A percentile compares a stretch with the other conserved stretches of the same genome.
phyloP scores from a whole-genome alignment of 2,797 vertebrate genomes.

The Micrastur ruficollis region DNA sequence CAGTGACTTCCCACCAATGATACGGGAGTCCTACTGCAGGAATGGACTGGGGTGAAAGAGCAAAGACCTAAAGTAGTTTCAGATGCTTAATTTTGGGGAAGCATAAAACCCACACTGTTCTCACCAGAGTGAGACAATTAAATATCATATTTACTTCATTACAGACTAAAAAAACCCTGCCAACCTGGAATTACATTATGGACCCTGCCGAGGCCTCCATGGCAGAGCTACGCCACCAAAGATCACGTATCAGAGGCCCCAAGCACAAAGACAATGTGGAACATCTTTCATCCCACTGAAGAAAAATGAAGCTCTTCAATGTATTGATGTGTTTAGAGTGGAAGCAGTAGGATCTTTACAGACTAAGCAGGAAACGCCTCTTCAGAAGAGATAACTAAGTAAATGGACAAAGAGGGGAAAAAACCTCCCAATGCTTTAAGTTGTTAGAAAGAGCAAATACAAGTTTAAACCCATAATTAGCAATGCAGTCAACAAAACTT shows the following conservation, averaged over 20 bases:
- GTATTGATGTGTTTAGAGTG: not conserved
- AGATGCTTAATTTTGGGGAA: not conserved
- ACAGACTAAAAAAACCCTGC: not conserved
- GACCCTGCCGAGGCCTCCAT: not conserved
- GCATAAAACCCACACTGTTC: not conserved
- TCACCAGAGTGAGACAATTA: not conserved
- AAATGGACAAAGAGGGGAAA: not conserved
- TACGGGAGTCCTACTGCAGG: not conserved
- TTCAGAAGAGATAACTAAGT: not conserved
- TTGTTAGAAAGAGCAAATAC: not conserved
- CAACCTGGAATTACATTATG: not conserved
- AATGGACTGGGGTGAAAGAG: not conserved
- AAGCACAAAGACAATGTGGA: not conserved
- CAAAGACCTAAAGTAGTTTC: not conserved
- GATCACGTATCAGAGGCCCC: not conserved
- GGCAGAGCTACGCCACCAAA: not conserved
- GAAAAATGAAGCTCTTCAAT: not conserved
- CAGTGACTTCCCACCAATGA: not conserved
- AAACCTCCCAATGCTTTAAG: not conserved
- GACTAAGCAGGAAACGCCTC: not conserved
- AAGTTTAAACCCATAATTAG: conserved; percentile 30
- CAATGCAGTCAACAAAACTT: not conserved
- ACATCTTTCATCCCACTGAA: not conserved
- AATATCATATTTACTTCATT: not conserved
- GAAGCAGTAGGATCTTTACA: not conserved